Percentiles rank a stretch among this genome's conserved stretches.
phyloP scores from a whole-genome alignment of 2,888 invertebrate species.

The Melinaea marsaeus region DNA sequence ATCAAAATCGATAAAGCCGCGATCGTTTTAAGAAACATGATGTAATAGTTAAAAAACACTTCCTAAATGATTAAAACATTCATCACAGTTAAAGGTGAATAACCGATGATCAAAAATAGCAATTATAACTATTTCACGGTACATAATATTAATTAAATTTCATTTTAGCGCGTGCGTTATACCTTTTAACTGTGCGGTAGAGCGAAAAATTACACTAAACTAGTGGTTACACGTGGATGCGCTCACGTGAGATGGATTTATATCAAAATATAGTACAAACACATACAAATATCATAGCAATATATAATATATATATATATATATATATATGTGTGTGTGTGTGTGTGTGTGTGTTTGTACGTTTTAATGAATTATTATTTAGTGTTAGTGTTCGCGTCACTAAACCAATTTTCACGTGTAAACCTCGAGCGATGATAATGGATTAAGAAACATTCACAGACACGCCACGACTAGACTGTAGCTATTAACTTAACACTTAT shows the following conservation, averaged over 20 bases:
- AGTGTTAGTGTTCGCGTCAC: background rate
- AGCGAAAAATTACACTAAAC: constrained; percentile 23
- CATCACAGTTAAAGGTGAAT: background rate
- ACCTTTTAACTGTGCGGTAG: constrained; percentile 28
- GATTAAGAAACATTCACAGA: constrained; percentile 6
- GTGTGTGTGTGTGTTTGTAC: no score
- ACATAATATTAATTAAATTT: constrained; percentile 3
- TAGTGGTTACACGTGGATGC: constrained; percentile 10
- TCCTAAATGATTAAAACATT: no score
- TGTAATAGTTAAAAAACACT: no score
- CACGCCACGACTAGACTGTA: background rate
- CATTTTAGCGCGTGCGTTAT: constrained; percentile 30
- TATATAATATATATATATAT: no score
- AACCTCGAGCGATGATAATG: background rate
- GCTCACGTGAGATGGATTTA: constrained; percentile 1
- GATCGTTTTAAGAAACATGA: no score
- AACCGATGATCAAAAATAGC: constrained; percentile 4
- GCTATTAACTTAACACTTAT: no score
- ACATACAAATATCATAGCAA: no score
- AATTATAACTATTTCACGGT: constrained; percentile 9
- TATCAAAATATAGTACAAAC: background rate
- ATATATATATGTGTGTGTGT: no score
- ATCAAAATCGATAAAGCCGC: no score
- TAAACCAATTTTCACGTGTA: constrained; percentile 1
- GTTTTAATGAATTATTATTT: no score